Percentiles rank a stretch among this genome's conserved stretches.
Evolutionary conservation across 2,888 invertebrate species (phyloP).

Genomic region (Eupeodes latifasciatus): DNA sequence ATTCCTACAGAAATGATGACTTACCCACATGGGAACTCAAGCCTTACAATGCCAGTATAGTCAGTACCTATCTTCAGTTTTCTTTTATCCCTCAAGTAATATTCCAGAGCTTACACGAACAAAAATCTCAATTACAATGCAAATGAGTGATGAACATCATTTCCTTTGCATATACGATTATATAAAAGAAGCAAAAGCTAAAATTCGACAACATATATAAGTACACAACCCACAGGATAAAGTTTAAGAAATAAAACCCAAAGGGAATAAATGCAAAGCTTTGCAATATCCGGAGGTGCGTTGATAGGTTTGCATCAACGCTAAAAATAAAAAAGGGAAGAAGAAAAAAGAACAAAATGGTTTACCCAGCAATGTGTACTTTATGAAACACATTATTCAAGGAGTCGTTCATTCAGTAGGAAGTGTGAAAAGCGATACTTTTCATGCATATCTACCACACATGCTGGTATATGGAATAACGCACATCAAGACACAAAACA

Average conservation of each 20-base stretch:
- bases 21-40: conserved; percentile 51
- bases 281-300: conserved; percentile 73
- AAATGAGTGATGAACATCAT: conserved; percentile 73
- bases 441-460: conserved; percentile 35
- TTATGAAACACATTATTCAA: conserved; percentile 74
- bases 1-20: conserved; percentile 40
- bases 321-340: background rate
- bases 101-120: conserved; percentile 29
- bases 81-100: conserved; percentile 12
- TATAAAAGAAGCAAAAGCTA: background rate
- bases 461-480: background rate
- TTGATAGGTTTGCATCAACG: conserved; percentile 54
- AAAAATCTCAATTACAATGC: conserved; percentile 73
- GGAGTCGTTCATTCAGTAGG: conserved; percentile 62
- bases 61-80: background rate
- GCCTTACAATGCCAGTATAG: background rate
- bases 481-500: background rate
- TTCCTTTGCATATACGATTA: conserved; percentile 31
- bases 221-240: conserved; percentile 45
- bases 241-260: conserved; percentile 48
- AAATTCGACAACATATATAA: background rate
- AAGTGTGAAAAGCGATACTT: conserved; percentile 75
- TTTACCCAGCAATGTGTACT: conserved; percentile 71
- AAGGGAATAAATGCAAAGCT: conserved; percentile 59
- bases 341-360: conserved; percentile 29